Evolutionary conservation across 2,888 invertebrate genomes (phyloP), one percentile per base, ranked within the genome.

Genomic region (Priocnemis perturbator): DNA sequence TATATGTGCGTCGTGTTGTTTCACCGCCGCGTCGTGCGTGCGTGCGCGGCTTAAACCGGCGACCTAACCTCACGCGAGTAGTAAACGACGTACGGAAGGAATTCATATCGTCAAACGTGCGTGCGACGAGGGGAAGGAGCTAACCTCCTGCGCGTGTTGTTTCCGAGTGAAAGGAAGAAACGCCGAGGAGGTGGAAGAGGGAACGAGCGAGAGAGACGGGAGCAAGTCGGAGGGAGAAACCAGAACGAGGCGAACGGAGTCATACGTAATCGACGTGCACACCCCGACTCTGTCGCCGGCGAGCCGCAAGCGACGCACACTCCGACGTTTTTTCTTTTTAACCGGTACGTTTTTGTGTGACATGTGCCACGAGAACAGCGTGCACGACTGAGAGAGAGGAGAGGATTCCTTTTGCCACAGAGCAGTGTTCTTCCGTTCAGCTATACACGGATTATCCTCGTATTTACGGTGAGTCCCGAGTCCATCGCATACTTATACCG

Each of bases 381-480:
- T 76, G 69, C 76, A 71, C 74, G 73, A 60, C 74, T 82, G 74
- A 59, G 55, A 45, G 26, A 26, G 3, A n/a, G n/a, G 9, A 59
- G 55, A 72, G 65, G 53, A 73, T 71, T 68, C 45, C 66, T 64
- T 64, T 48, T 50, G 53, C 14, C 52, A 55, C 30, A 53, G 48
- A 64, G 47, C 67, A 53, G 73, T 58, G 58, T 76, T 79, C 79
- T 78, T 81, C 71, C 81, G 73, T 79, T 77, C 76, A 69, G 72
- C 81, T 76, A 65, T 71, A 60, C 72, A 76, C 81, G 86, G 86
- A 86, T 86, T 86, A 86, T 83, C 84, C 85, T 85, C 86, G 85
- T 82, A 76, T 77, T 83, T 85, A 86, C 86, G 86, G 86, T 86
- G 78, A 86, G 86, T 81, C 65, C 67, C 15, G 5, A 26, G 15